phyloP scores from a whole-genome alignment of 2,797 vertebrate species.

The Lagocephalus sceleratus region DNA sequence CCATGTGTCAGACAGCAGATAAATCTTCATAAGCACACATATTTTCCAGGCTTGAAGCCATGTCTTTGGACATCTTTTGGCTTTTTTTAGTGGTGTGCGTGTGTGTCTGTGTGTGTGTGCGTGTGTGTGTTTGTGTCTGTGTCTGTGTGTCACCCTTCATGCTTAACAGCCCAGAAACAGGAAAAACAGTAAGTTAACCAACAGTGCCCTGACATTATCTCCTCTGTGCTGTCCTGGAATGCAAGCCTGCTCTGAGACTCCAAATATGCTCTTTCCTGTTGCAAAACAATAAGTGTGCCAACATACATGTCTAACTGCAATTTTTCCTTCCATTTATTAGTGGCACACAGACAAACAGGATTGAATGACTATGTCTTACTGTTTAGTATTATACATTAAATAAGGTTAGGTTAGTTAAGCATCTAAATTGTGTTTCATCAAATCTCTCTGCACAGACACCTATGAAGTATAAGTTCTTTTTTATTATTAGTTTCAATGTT shows the following conservation, averaged over 20 bases:
- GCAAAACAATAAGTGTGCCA: slow-evolving; percentile 48
- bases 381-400: slow-evolving; percentile 17
- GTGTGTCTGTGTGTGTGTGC: slow-evolving; percentile 11
- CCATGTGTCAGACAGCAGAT: slow-evolving; percentile 36
- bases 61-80: slow-evolving; percentile 42
- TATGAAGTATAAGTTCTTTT: slow-evolving; percentile 8
- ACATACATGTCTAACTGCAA: not conserved
- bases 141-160: slow-evolving; percentile 64
- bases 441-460: slow-evolving; percentile 14
- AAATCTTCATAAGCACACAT: slow-evolving; percentile 26
- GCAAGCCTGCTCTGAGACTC: slow-evolving; percentile 64
- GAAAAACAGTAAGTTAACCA: slow-evolving; percentile 64
- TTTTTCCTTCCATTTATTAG: too few species aligned
- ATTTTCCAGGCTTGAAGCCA: slow-evolving; percentile 37
- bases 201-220: slow-evolving; percentile 65
- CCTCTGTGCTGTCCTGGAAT: slow-evolving; percentile 67
- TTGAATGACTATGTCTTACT: slow-evolving; percentile 28
- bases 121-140: slow-evolving; percentile 9
- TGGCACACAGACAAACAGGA: too few species aligned
- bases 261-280: slow-evolving; percentile 70
- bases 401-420: slow-evolving; percentile 4
- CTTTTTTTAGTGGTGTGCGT: slow-evolving; percentile 11
- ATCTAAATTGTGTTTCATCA: slow-evolving; percentile 3
- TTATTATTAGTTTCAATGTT: slow-evolving; percentile 16
- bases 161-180: slow-evolving; percentile 59